Evolutionary conservation across 1,140 invertebrate species (phyloP).

Genomic region (Drosophila lowei): DNA sequence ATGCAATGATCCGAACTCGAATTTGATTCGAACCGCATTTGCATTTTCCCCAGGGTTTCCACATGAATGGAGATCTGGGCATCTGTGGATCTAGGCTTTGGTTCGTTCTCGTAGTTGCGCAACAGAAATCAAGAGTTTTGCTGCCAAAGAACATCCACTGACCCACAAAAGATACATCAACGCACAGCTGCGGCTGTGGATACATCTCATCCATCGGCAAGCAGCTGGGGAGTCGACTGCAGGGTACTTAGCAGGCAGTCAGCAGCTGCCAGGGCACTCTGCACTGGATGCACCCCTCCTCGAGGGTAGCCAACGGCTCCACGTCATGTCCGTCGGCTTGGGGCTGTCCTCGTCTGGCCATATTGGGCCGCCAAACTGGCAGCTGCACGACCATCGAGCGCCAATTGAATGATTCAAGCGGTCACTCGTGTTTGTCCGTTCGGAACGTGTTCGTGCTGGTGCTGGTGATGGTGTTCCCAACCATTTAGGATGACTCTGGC

Average conservation of each 20-base stretch:
- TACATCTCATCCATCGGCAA: neutral
- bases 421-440: conserved; percentile 1
- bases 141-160: conserved; percentile 43
- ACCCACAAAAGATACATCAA: conserved; percentile 55
- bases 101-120: conserved; percentile 35
- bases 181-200: conserved; percentile 3
- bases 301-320: conserved; percentile 22
- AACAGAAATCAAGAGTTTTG: conserved; percentile 65
- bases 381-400: conserved; percentile 43
- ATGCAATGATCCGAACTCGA: conserved; percentile 45
- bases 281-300: neutral
- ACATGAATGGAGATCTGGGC: conserved; percentile 16
- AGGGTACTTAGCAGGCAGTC: neutral
- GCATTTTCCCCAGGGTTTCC: conserved; percentile 36
- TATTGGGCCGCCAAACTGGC: conserved; percentile 54
- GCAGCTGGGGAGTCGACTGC: conserved; percentile 17
- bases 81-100: too few species aligned
- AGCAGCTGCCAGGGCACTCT: neutral
- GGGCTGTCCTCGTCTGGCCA: conserved; percentile 37
- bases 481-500: conserved; percentile 41
- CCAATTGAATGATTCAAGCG: conserved; percentile 52
- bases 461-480: conserved; percentile 20
- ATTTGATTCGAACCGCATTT: conserved; percentile 38
- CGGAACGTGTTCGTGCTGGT: too few species aligned
- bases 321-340: conserved; percentile 41